Evolutionary conservation across 2,113 vertebrate genomes (phyloP), one percentile per base, ranked within the genome.

Genomic region (Gasterosteus aculeatus): DNA sequence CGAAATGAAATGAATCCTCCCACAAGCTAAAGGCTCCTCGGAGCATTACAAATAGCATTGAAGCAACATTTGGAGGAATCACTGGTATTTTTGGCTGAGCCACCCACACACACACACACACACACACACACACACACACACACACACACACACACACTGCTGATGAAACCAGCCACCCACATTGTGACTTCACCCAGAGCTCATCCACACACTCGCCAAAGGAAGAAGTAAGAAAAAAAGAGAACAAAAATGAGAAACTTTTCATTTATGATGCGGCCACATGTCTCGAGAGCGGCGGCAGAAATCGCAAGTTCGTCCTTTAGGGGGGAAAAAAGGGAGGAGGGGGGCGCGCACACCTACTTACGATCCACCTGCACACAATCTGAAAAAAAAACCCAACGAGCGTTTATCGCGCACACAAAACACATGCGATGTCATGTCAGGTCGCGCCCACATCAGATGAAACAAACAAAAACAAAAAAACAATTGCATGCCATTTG

Each of bases 1-100:
- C 18, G 5, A 44, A 46, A 60, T 10, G 16, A 16, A 16, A 49
- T 57, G 16, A 11, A 42, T 59, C 39, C 64, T 9, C 8, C 47
- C 5, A 18, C 7, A 42, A 18, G 66, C 51, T 15, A 5, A 72
- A 75, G 14, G 62, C 59, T 69, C 47, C 31, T 35, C 51, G 58
- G 29, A 70, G 31, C 65, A 70, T 67, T 65, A 77, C 35, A 38
- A 53, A 66, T 74, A 87, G 82, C 67, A 82, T 75, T 79, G 80
- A 85, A 74, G 81, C 49, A 88, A 78, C 84, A 86, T 75, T 80
- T 70, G 81, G 78, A 77, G 73, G 44, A 44, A 85, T 84, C 79
- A 88, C 53, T 81, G 77, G 62, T 66, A 71, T 70, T 77, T 87
- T 65, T 82, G 79, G 42, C 77, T 80, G 81, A 89, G 76, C 77